Evolutionary conservation across 2,113 vertebrate species (phyloP).

Genomic region (Otocyon megalotis): DNA sequence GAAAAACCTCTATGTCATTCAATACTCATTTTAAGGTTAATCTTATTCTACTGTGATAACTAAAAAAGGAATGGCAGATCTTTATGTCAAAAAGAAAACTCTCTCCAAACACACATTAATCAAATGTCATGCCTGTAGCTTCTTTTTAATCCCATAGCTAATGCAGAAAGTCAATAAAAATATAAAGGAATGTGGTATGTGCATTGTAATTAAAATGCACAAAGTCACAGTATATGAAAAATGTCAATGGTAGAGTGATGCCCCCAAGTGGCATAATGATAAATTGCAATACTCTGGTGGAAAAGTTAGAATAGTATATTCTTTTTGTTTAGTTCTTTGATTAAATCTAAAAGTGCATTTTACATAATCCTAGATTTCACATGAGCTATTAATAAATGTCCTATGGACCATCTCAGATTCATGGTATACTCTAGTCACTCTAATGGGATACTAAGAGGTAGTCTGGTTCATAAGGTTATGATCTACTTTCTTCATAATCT

Average conservation of each 20-base stretch:
- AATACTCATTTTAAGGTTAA: constrained; percentile 26
- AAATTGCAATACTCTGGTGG: constrained; percentile 58
- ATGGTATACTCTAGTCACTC: background rate
- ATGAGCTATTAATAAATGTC: background rate
- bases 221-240: background rate
- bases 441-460: background rate
- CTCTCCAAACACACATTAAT: constrained; percentile 41
- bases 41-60: constrained; percentile 35
- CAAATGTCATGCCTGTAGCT: background rate
- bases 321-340: background rate
- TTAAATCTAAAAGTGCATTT: constrained; percentile 8
- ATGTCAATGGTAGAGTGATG: constrained; percentile 58
- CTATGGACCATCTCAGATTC: background rate
- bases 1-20: constrained; percentile 29
- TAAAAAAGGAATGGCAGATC: constrained; percentile 37
- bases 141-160: constrained; percentile 37
- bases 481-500: background rate
- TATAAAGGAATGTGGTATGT: background rate
- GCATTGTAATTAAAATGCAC: background rate
- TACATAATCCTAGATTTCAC: background rate
- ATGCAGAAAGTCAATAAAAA: background rate
- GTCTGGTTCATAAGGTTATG: background rate
- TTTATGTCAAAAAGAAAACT: constrained; percentile 32
- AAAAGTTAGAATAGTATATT: background rate
- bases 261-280: constrained; percentile 78